Base-by-base conservation (phyloP, 2,113 vertebrate genomes). In the Scophthalmus maximus region DNA sequence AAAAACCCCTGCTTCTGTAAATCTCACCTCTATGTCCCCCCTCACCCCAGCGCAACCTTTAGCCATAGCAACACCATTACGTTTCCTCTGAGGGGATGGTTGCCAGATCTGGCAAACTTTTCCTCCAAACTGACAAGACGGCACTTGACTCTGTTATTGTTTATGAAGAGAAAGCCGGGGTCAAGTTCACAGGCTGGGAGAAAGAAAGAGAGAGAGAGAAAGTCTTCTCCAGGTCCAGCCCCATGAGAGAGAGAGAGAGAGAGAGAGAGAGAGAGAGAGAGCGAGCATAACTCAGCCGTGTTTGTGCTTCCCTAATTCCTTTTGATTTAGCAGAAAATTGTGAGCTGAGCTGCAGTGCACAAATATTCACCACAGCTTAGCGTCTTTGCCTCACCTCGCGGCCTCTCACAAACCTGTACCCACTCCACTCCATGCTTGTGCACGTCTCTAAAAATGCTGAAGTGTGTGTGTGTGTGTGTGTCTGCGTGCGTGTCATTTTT, bases 271-370 rank as follows among this genome's bases (percentile, higher is more conserved):
- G 47, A 38, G 34, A 68, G 68, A 79, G 73, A 62, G 64, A 68
- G 60, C 73, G 25, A 83, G 70, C 70, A 85, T 88, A 84, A 87
- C 79, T 89, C 86, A 89, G 74, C 76, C 22, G 7, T 90, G 84
- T 89, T 89, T 89, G 75, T 79, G 79, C 77, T 84, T 79, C 71
- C 40, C 58, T 88, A 89, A 90, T 88, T 87, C 81, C 77, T 83
- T 81, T 79, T 85, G 77, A 84, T 91, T 92, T 90, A 86, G 72
- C 87, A 90, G 79, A 88, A 88, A 88, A 89, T 84, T 76, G 67
- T 66, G 64, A 83, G 82, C 85, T 70, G 68, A 91, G 79, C 80
- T 82, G 58, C 56, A 32, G 53, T 2, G 36, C 69, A 76, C 58
- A 82, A 79, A 70, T 80, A 79, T 85, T 84, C 59, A 50, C 65